Evolutionary conservation across 92 coral and sea anemone genomes (phyloP), one percentile per base, ranked within the genome.

Genomic region (Umimayanthus chanpuru): DNA sequence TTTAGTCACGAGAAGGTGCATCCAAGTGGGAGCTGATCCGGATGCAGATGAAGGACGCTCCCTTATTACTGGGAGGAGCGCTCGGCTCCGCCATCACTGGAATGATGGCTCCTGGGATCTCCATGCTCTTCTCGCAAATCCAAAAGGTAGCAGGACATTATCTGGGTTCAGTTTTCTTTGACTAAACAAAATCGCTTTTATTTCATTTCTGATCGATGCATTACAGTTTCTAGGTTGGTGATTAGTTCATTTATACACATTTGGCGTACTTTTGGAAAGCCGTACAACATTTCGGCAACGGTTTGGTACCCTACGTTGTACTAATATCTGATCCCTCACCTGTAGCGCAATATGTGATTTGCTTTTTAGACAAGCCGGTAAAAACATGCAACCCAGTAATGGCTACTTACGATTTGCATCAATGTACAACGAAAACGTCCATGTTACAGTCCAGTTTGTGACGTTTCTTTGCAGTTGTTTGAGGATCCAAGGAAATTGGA

Each of bases 51-150:
- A 76, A 90, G 73, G 98, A 96, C 65, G 93, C 94, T 28, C 99
- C 99, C 14, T 89, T 96, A 82, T 53, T 96, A 82, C 70, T 96
- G 41, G 91, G 94, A n/a, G 96, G 96, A 9, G 94, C 92, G 6
- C 85, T 93, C 11, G 99, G 99, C 9, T 98, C 99, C 6, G 92
- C 93, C 30, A 92, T 96, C 67, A 92, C 98, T 0, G 99, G 99
- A n/a, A 90, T 96, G 95, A 88, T 95, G 26, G 96, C 99, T 68
- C 99, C 99, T 4, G 99, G 99, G 30, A 91, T 96, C 55, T 88
- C 98, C 16, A 80, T 91, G 77, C 94, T 96, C 77, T 95, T 96
- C 87, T 91, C 95, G 11, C 92, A 95, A 77, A 96, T 96, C n/a
- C 96, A 95, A 87, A 92, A 95, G 95, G 99, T 96, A 88, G 82